Percentiles rank a stretch among this genome's conserved stretches.
Conservation (phyloP, 2,113 vertebrate genomes). For the Nymphicus hollandicus region DNA sequence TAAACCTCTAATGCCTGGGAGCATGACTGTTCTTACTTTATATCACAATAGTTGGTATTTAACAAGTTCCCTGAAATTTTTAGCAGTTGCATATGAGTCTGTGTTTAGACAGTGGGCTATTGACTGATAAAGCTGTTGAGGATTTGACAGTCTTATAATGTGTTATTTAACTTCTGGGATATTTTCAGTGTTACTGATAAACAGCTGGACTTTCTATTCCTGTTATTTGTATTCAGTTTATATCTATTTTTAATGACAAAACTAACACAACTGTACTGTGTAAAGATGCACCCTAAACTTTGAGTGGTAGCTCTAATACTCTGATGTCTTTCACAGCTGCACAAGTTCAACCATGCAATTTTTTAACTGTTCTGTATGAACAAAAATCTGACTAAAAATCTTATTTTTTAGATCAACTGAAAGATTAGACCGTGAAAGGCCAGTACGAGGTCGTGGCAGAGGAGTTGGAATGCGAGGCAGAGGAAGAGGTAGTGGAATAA, state of each 20-base stretch:
- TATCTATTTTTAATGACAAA: neutral
- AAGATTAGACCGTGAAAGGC: constrained; percentile 59
- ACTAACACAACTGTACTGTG: neutral
- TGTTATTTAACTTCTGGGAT: neutral
- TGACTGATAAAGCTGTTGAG: neutral
- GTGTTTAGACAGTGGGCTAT: neutral
- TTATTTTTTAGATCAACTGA: constrained; percentile 64
- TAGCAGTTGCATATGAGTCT: neutral
- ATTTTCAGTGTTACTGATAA: neutral
- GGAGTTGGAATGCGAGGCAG: constrained; percentile 72
- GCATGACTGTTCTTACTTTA: neutral
- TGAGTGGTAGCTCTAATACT: neutral
- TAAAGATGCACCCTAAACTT: neutral
- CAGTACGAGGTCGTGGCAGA: constrained; percentile 64
- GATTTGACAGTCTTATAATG: neutral
- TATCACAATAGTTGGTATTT: neutral
- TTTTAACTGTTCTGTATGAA: neutral
- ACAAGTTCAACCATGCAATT: neutral
- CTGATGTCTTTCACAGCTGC: neutral
- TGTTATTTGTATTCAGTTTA: neutral
- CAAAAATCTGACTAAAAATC: neutral
- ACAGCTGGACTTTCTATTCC: neutral
- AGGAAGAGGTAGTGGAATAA: constrained; percentile 74
- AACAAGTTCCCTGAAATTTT: neutral
- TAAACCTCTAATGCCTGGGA: neutral